Evolutionary conservation across 2,888 invertebrate species (phyloP).

Genomic region (Apeira syringaria): DNA sequence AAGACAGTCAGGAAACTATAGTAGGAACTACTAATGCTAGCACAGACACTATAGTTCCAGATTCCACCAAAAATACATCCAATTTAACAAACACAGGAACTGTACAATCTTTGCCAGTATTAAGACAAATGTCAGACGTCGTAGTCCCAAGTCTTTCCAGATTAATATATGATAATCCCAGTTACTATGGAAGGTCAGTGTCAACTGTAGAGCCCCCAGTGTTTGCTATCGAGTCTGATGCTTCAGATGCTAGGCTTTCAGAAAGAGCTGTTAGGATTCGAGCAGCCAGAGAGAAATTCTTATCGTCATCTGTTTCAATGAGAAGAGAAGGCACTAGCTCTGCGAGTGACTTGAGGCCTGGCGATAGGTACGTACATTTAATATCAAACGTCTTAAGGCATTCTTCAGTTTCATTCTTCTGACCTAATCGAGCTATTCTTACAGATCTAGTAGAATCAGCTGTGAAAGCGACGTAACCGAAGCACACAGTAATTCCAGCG

Average conservation of each 20-base stretch:
- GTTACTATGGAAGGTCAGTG: slow-evolving; percentile 57
- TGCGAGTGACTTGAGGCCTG: slow-evolving; percentile 68
- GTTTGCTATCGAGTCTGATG: slow-evolving; percentile 42
- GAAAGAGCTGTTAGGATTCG: slow-evolving; percentile 84
- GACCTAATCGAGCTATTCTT: too few relatives aligned
- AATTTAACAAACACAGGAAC: slow-evolving; percentile 35
- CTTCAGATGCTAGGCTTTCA: slow-evolving; percentile 58
- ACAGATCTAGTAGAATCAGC: slow-evolving; percentile 84
- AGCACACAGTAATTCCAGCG: slow-evolving; percentile 47
- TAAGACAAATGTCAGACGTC: slow-evolving; percentile 61
- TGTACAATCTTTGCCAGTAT: slow-evolving; percentile 41
- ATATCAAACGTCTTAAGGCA: too few relatives aligned
- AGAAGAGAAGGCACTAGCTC: slow-evolving; percentile 73
- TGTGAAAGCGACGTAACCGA: slow-evolving; percentile 84
- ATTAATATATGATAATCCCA: slow-evolving; percentile 53
- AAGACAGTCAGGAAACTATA: slow-evolving; percentile 64
- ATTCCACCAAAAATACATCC: slow-evolving; percentile 43
- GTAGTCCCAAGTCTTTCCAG: slow-evolving; percentile 58
- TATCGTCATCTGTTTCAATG: slow-evolving; percentile 77
- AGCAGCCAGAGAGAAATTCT: slow-evolving; percentile 89
- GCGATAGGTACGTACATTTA: slow-evolving; percentile 68
- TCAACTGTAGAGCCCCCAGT: slow-evolving; percentile 53
- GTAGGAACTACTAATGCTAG: slow-evolving; percentile 47
- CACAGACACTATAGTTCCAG: slow-evolving; percentile 68
- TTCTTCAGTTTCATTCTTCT: background rate